A percentile compares a stretch with the other conserved stretches of the same genome.
These are phyloP conservation scores for Phengaris arion DNA, from an alignment of 2,888 invertebrate genomes.

Conservation along the genomic window DNA sequence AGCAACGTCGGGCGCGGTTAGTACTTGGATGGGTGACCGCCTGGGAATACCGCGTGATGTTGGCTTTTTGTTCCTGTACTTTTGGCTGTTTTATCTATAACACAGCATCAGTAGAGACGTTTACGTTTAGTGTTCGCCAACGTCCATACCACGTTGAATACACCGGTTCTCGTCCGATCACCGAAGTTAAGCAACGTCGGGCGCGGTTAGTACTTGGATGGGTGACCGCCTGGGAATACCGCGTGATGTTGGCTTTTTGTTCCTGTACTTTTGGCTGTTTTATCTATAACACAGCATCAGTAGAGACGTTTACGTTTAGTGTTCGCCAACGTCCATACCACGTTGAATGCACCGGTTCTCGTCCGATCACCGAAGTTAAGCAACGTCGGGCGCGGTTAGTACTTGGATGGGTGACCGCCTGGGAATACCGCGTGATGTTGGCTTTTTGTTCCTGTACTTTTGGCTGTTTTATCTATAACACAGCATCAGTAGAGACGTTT, in stretches of 20 bases:
- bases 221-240: conserved; percentile 35
- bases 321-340: conserved; percentile 37
- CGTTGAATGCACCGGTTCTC: conserved; percentile 41
- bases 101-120: too few relatives aligned
- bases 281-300: neutral
- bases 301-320: too few relatives aligned
- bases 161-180: conserved; percentile 45
- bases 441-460: too few relatives aligned
- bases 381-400: conserved; percentile 58
- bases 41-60: too few relatives aligned
- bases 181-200: conserved; percentile 52
- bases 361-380: conserved; percentile 47
- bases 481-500: too few relatives aligned
- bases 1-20: conserved; percentile 57
- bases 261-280: neutral
- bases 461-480: neutral
- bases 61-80: too few relatives aligned
- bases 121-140: too few relatives aligned
- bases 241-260: too few relatives aligned
- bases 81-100: too few relatives aligned
- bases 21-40: conserved; percentile 64
- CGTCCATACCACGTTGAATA: conserved; percentile 33
- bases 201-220: conserved; percentile 43
- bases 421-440: too few relatives aligned
- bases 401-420: conserved; percentile 41